Conservation (phyloP, 2,797 vertebrate genomes). For the Typhlichthys subterraneus region DNA sequence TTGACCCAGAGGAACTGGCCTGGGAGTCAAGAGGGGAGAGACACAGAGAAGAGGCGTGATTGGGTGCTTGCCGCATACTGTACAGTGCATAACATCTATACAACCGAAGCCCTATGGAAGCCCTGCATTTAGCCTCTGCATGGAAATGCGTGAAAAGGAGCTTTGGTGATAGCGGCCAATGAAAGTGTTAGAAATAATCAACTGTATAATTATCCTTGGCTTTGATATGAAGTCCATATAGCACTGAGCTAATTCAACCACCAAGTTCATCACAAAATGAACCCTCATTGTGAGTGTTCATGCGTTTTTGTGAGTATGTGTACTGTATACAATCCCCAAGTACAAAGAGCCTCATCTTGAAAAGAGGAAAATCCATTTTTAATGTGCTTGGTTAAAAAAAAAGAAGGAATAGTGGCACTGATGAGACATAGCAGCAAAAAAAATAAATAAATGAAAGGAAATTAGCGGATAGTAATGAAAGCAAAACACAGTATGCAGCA, state of each 20-base stretch:
- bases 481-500: conserved; percentile 27
- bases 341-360: conserved; percentile 51
- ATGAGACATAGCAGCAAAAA: conserved; percentile 27
- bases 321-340: not conserved
- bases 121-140: conserved; percentile 21
- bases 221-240: conserved; percentile 67
- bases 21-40: conserved; percentile 29
- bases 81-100: too few relatives aligned
- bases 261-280: conserved; percentile 45
- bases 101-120: too few relatives aligned
- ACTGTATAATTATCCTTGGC: conserved; percentile 54
- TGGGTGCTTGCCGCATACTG: not conserved
- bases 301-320: not conserved
- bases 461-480: conserved; percentile 4
- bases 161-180: conserved; percentile 37
- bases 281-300: not conserved
- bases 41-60: not conserved
- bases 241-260: conserved; percentile 62
- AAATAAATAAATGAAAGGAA: conserved; percentile 15
- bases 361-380: conserved; percentile 51
- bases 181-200: conserved; percentile 52
- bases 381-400: conserved; percentile 45
- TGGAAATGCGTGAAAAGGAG: conserved; percentile 44
- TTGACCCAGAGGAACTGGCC: conserved; percentile 81
- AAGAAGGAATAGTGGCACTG: conserved; percentile 27